Base-by-base conservation (phyloP, 2,797 vertebrate species). In the Dallia pectoralis region DNA sequence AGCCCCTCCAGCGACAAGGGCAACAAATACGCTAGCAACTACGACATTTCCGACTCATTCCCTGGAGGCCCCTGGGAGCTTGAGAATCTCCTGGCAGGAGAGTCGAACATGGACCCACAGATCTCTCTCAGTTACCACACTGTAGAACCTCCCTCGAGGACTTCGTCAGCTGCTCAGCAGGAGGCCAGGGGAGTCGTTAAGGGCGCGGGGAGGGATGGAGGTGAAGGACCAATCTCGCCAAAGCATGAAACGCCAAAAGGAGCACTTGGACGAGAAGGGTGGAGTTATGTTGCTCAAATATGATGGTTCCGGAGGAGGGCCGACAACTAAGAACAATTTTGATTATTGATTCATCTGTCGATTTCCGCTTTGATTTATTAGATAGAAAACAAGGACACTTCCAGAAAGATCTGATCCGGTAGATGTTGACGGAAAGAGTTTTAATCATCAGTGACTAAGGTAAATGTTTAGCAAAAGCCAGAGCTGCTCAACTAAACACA, bases 81-180 rank as follows among this genome's bases (percentile, higher is more conserved):
- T 32, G 94, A 93, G 27, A 89, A 83, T 0, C 88, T 87, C 4
- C 59, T 76, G 0, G 76, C 91, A 7, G 84, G 91, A 6, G 71
- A 92, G 1, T 56, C 92, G 0, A 88, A 91, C 67, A 48, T 92
- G 0, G 89, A 91, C 64, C 84, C 86, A 1, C 84, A 84, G 12
- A 84, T 74, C 75, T 92, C 90, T 70, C 82, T 92, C 86, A 92
- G 90, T 71, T 89, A 92, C 83, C 79, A 93, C 77, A 96, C 95
- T 0, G 92, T 94, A 0, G 95, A 95, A 78, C 95, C 94, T 27
- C 92, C 97, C 72, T 96, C 94, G 0, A 94, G 95, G 83, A 87
- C 92, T 0, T 92, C 88, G 0, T 93, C 96, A 30, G 91, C 91
- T 18, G 92, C n/a, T n/a, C n/a, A 93, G 0, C 90, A 86, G 1